Base-by-base conservation (phyloP, 2,113 vertebrate species). In the Osmerus mordax region DNA sequence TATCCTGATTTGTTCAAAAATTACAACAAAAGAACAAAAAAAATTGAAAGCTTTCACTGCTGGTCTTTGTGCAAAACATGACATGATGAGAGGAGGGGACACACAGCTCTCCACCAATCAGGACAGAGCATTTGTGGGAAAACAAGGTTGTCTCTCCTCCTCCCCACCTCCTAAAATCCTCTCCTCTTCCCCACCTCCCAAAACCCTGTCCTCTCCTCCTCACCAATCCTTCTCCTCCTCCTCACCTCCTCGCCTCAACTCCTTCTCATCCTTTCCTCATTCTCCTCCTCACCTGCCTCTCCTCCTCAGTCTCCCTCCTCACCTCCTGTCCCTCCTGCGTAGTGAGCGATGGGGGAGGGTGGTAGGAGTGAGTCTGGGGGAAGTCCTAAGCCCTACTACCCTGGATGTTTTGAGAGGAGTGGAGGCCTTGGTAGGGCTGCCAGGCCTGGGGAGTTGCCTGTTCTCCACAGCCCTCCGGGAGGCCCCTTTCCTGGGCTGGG, bases 51-150 rank as follows among this genome's bases (percentile, higher is more conserved):
- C 73, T 59, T 70, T 60, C 73, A n/a, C 54, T 69, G 59, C 60
- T 25, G 54, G 53, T 72, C 68, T 71, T 76, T 83, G 77, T 83
- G 83, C 78, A 87, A 85, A 84, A 70, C 62, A 59, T 64, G 59
- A 85, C 72, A 70, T 60, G 67, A 74, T 74, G 58, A 11, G 78
- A 56, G 70, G 59, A 53, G 28, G 32, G 36, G 62, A 8, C 14
- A 74, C 32, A 52, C 28, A 4, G 21, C 23, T 7, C 59, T 1
- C 14, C 25, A 21, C 41, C 14, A 58, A 29, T 19, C 41, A 47
- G 9, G 2, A 11, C 7, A 47, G 9, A 47, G 8, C 41, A 47
- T 47, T 47, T 47, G 41, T 36, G 32, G 32, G 32, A 36, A 36
- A 4, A 36, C 32, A 36, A 36, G 32, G 32, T 36, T 7, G 32